Base-by-base conservation (phyloP, 1,140 invertebrate species). In the Hetaerina americana region DNA sequence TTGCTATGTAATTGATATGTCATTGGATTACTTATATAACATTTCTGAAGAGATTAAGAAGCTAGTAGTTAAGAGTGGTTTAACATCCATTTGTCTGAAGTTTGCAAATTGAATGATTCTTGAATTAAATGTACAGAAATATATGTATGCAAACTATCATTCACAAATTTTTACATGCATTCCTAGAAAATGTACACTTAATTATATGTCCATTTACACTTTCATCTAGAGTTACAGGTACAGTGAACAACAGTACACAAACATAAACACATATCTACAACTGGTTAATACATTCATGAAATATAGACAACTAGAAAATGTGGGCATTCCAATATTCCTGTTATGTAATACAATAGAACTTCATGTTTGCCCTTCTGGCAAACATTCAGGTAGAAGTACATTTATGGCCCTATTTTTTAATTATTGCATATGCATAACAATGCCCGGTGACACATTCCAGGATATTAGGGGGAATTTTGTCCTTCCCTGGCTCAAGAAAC, bases 191-290 rank as follows among this genome's bases (percentile, higher is more conserved):
- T 57, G 10, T 57, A 57, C 40, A 57, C 40, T 57, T 18, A 57
- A 57, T 18, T 57, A 57, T 57, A 12, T 18, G 40, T 57, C 40
- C 40, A 57, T 57, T 57, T 57, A 57, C 40, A 57, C 40, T n/a
- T 57, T n/a, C 15, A 57, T 57, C 40, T 57, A 57, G 40, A n/a
- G 15, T 57, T 57, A 57, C 40, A 57, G 40, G 40, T 57, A 57
- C 40, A 57, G 40, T 57, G 40, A n/a, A 18, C 40, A 57, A 57
- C 40, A 57, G 40, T 57, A 57, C 40, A 57, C 40, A 57, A 57
- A 57, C 40, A 57, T 57, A 57, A 57, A 57, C n/a, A n/a, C n/a
- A 57, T 57, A 57, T 57, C 40, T 57, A 57, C 40, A 57, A 57
- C n/a, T 57, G 40, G 40, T 57, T 57, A 57, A 57, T 57, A 57